Evolutionary conservation across 2,797 vertebrate genomes (phyloP).

Genomic region (Eulemur rubriventer): DNA sequence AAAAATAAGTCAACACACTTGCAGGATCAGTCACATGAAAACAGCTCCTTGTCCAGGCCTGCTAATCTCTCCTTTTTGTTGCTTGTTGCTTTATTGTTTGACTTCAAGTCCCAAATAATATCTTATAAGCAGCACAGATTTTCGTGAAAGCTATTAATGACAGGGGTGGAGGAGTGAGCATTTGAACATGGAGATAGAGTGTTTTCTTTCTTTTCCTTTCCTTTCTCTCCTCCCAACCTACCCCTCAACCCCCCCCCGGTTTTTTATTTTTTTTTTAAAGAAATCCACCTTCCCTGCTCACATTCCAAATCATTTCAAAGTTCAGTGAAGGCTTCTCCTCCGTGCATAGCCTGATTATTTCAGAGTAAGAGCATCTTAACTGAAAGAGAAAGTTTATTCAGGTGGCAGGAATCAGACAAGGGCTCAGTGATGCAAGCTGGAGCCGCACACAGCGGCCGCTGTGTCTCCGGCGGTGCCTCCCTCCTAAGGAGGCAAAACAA

Average conservation of each 20-base stretch:
- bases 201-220: neutral
- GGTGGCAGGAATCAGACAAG: constrained; percentile 91
- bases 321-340: constrained; percentile 59
- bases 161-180: neutral
- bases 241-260: rapidly evolving
- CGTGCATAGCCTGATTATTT: constrained; percentile 60
- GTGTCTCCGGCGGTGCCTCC: constrained; percentile 79
- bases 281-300: constrained; percentile 44
- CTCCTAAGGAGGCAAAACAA: constrained; percentile 84
- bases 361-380: constrained; percentile 84
- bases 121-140: constrained; percentile 42
- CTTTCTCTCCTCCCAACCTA: neutral
- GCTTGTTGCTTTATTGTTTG: constrained; percentile 52
- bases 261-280: neutral
- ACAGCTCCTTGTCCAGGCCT: constrained; percentile 48
- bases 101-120: constrained; percentile 64
- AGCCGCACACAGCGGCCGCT: constrained; percentile 82
- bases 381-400: constrained; percentile 91
- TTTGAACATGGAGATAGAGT: neutral
- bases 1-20: constrained; percentile 44
- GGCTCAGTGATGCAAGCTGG: constrained; percentile 87
- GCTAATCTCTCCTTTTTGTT: constrained; percentile 55
- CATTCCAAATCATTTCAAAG: constrained; percentile 69
- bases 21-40: neutral
- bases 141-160: constrained; percentile 66